phyloP scores from a whole-genome alignment of 92 coral and sea anemone species.

The Paragorgia papillata region DNA sequence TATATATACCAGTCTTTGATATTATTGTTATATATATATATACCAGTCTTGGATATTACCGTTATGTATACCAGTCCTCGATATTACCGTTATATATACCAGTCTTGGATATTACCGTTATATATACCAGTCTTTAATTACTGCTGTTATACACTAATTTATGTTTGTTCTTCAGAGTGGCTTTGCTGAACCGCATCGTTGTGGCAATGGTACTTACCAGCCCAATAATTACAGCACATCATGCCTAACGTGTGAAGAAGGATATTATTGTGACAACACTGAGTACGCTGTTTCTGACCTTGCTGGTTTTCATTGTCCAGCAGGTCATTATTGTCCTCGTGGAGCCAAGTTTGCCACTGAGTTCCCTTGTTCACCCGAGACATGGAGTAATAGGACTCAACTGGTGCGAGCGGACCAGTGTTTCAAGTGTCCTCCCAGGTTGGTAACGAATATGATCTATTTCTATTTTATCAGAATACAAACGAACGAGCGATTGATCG shows the following conservation, averaged over 20 bases:
- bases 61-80: no score
- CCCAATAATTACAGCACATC: conserved; percentile 59
- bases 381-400: conserved; percentile 87
- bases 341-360: conserved; percentile 82
- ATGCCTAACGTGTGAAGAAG: conserved; percentile 74
- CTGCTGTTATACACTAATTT: no score
- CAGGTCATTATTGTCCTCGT: conserved; percentile 77
- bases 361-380: conserved; percentile 81
- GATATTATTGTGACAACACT: conserved; percentile 93
- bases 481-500: no score
- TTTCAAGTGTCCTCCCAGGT: conserved; percentile 88
- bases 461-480: background rate
- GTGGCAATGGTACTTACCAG: conserved; percentile 93
- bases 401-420: conserved; percentile 76
- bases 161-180: conserved; percentile 30
- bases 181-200: conserved; percentile 70
- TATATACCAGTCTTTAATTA: no score
- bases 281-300: conserved; percentile 61
- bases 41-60: no score
- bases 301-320: conserved; percentile 71
- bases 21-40: no score
- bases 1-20: no score
- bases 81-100: no score
- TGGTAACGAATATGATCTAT: background rate
- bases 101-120: no score